Percentiles rank a stretch among this genome's conserved stretches.
Conservation (phyloP, 2,113 vertebrate species). For the Mesocricetus auratus region DNA sequence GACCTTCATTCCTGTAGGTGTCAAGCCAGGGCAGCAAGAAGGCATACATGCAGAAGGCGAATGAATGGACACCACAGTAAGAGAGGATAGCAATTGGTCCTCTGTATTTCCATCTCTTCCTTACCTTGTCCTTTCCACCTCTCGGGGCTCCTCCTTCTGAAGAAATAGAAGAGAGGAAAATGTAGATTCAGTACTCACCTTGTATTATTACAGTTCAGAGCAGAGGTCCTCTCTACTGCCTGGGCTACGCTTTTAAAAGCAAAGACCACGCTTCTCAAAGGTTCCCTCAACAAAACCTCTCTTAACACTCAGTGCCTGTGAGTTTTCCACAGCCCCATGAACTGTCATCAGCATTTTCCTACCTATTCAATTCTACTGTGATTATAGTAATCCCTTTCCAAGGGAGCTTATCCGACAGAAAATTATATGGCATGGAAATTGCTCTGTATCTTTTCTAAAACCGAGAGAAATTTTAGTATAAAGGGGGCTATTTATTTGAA, state of each 20-base stretch:
- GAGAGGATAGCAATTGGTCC: too few species aligned
- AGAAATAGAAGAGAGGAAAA: not conserved
- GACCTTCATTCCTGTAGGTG: not conserved
- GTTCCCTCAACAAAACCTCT: not conserved
- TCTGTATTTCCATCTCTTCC: not conserved
- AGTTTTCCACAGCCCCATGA: not conserved
- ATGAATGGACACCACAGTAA: not conserved
- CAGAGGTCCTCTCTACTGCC: not conserved
- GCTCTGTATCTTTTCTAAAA: constrained; percentile 38
- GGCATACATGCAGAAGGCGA: not conserved
- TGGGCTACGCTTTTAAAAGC: not conserved
- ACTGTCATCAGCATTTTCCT: not conserved
- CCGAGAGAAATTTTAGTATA: not conserved
- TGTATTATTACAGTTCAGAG: not conserved
- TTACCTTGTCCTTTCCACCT: not conserved
- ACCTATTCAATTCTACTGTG: not conserved
- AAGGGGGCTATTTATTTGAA: constrained; percentile 4
- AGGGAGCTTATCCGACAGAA: not conserved
- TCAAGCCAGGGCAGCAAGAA: not conserved
- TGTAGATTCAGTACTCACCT: not conserved
- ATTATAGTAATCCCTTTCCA: constrained; percentile 15
- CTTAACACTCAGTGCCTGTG: not conserved
- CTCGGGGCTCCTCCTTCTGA: not conserved
- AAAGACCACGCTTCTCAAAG: not conserved
- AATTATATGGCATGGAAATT: constrained; percentile 50